Conservation (phyloP, 1,140 invertebrate genomes). For the Pachypsylla venusta region DNA sequence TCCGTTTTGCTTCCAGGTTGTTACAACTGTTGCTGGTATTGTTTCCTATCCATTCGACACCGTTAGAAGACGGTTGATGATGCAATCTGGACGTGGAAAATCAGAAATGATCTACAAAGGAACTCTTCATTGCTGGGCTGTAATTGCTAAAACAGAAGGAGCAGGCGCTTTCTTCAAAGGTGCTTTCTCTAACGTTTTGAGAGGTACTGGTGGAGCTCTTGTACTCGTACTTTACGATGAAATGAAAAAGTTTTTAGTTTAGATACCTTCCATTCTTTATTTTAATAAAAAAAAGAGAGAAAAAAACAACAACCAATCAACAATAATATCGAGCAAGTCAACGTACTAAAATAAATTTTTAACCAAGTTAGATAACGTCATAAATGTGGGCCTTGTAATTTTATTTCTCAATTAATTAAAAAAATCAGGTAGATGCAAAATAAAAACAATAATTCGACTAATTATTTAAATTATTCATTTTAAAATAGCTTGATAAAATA, state of each 20-base stretch:
- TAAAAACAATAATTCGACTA: too few species aligned
- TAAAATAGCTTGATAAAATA: too few species aligned
- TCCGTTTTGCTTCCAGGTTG: slow-evolving; percentile 33
- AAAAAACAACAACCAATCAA: too few species aligned
- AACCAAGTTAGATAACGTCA: too few species aligned
- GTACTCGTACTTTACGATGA: slow-evolving; percentile 66
- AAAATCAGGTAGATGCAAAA: too few species aligned
- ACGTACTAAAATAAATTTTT: too few species aligned
- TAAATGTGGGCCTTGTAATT: too few species aligned
- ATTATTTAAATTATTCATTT: too few species aligned
- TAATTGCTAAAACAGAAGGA: slow-evolving; percentile 50
- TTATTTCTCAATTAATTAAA: too few species aligned
- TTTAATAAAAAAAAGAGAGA: too few species aligned
- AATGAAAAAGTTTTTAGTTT: slow-evolving; percentile 45
- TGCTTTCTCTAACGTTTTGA: slow-evolving; percentile 61
- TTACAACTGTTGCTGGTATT: slow-evolving; percentile 59
- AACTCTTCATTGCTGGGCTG: slow-evolving; percentile 56
- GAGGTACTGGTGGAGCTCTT: slow-evolving; percentile 62
- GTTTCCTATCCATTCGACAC: slow-evolving; percentile 86
- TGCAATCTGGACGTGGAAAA: slow-evolving; percentile 58
- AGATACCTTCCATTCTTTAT: slow-evolving; percentile 23
- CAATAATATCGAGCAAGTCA: too few species aligned
- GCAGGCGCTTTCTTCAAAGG: slow-evolving; percentile 62
- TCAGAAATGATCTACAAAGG: slow-evolving; percentile 54
- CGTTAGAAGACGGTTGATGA: slow-evolving; percentile 81